Evolutionary conservation across 2,113 vertebrate species (phyloP), one percentile per base, ranked within the genome.

Genomic region (Leptobrachium leishanense): DNA sequence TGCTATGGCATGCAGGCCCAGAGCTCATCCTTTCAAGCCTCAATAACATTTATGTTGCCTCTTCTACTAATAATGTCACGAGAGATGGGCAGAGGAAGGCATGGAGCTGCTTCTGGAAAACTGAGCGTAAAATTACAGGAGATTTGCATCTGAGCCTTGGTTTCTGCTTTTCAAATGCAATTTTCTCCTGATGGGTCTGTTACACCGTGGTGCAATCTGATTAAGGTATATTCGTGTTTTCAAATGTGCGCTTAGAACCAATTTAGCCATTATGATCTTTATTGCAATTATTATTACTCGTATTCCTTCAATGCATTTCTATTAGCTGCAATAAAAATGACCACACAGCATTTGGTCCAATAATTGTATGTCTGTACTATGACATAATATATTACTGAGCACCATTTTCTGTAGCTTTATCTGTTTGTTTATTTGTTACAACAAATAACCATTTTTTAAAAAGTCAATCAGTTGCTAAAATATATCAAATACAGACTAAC

Each of bases 21-120:
- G 53, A 13, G 57, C 77, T 74, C 69, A 74, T 73, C 71, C 41
- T 80, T 80, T 80, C 77, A 80, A 74, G 74, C 77, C 77, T 80
- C 77, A 80, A 74, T 80, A 80, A 80, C 63, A 80, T 80, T 80
- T 80, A 80, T 71, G 63, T 66, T 74, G 54, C 77, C 57, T 70
- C 70, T 73, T 80, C 63, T 80, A 80, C 71, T 74, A 80, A 80
- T 80, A 80, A 80, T 80, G 46, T 59, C 15, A 46, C 41, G 12
- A 59, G 67, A 73, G 69, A 79, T 7, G 70, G 59, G 77, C 50
- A 59, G 70, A 46, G 77, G 77, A 54, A 68, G 77, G 72, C 70
- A 74, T 59, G 63, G 67, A 68, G 55, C 77, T 68, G 50, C 71
- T 62, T 74, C 54, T 50, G 59, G 62, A 80, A 67, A 72, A 40